Percentiles rank a stretch among this genome's conserved stretches.
These are phyloP conservation scores for Pampusana beccarii DNA, from an alignment of 2,113 vertebrate species.

Conservation along the genomic window DNA sequence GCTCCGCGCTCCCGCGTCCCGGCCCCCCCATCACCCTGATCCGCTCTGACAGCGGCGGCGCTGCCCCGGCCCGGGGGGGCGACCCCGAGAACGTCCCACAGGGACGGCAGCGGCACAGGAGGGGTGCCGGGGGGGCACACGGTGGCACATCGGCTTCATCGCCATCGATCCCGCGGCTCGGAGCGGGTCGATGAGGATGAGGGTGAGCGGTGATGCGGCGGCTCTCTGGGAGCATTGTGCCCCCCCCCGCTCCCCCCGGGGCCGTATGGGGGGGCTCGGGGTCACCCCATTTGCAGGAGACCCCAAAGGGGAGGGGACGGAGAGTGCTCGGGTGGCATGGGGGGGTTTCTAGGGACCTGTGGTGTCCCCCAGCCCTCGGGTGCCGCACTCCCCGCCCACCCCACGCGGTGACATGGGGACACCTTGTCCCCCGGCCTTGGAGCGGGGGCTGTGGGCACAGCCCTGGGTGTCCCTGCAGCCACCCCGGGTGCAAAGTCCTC, in stretches of 20 bases:
- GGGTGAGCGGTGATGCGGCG: rapidly evolving
- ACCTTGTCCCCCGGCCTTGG: neutral
- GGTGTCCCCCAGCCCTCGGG: neutral
- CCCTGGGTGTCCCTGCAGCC: neutral
- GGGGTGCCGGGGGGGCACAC: neutral
- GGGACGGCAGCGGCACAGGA: neutral
- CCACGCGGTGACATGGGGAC: neutral
- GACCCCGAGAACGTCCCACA: neutral
- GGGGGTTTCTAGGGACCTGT: neutral
- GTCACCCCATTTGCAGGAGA: neutral
- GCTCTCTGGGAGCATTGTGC: neutral
- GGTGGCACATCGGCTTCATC: neutral
- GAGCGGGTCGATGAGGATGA: neutral
- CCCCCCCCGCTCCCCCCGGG: neutral
- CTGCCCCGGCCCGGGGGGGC: neutral
- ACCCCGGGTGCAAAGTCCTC: neutral
- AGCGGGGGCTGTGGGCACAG: neutral
- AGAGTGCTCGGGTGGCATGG: neutral
- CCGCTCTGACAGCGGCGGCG: neutral
- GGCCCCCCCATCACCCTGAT: conserved; percentile 1
- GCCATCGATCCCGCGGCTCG: neutral
- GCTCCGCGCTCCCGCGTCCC: neutral
- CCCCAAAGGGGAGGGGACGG: rapidly evolving
- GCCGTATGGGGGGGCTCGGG: rapidly evolving
- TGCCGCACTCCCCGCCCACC: neutral